These are phyloP conservation scores for Pteromalus puparum DNA, from an alignment of 1,140 invertebrate genomes.

Conservation along the genomic window DNA sequence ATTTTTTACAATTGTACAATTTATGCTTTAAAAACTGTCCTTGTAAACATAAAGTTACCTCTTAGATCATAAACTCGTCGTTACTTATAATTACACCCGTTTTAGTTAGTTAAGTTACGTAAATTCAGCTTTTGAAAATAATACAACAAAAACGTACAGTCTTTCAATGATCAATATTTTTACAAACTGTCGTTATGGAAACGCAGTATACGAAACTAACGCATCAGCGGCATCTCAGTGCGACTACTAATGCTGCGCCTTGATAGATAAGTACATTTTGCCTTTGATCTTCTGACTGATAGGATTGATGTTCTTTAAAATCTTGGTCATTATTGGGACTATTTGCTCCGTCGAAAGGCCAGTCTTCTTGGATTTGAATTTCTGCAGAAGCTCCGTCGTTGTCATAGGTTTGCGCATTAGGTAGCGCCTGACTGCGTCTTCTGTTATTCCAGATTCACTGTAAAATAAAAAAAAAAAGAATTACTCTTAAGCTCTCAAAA, in stretches of 20 bases:
- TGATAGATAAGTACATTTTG: slow-evolving; percentile 95
- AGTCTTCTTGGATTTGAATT: slow-evolving; percentile 97
- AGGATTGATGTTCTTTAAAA: slow-evolving; percentile 96
- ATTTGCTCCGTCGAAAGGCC: slow-evolving; percentile 92
- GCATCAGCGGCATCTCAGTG: background rate
- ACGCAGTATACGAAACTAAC: background rate
- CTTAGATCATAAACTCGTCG: background rate
- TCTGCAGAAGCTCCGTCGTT: slow-evolving; percentile 93
- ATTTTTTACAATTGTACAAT: background rate
- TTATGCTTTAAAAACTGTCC: too few species aligned
- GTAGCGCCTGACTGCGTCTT: slow-evolving; percentile 95
- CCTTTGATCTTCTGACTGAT: slow-evolving; percentile 93
- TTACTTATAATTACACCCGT: background rate
- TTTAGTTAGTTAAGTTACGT: background rate
- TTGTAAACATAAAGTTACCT: too few species aligned
- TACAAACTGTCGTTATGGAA: background rate
- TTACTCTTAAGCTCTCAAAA: background rate
- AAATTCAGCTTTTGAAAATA: background rate
- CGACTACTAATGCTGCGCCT: slow-evolving; percentile 70
- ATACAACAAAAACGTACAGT: background rate
- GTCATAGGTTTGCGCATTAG: slow-evolving; percentile 97
- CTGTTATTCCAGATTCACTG: slow-evolving; percentile 92
- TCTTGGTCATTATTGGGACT: slow-evolving; percentile 94
- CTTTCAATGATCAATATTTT: background rate
- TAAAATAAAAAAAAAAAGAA: slow-evolving; percentile 57